A percentile compares a stretch with the other conserved stretches of the same genome.
phyloP scores from a whole-genome alignment of 2,797 vertebrate genomes.

The Nasua narica region DNA sequence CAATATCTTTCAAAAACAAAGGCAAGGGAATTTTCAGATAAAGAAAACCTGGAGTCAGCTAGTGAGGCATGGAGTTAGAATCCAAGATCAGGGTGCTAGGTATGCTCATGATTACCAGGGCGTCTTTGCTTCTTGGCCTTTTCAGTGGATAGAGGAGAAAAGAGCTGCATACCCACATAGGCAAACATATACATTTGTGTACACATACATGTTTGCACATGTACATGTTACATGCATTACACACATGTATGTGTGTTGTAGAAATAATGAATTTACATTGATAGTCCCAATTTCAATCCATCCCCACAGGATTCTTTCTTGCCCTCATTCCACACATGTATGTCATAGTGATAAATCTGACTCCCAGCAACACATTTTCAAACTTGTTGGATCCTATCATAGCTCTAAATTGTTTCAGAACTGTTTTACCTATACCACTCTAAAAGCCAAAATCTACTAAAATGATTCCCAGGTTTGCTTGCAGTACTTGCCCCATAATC shows the following conservation, averaged over 20 bases:
- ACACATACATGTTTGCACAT: neutral
- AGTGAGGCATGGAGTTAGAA: neutral
- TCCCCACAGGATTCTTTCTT: neutral
- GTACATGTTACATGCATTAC: neutral
- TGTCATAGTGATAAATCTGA: neutral
- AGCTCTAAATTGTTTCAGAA: neutral
- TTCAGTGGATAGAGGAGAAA: neutral
- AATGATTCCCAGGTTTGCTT: neutral
- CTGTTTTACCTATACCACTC: neutral
- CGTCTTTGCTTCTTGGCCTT: neutral
- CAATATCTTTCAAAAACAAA: neutral
- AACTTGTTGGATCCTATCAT: neutral
- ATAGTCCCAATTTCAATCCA: neutral
- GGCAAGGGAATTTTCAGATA: neutral
- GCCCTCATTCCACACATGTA: neutral
- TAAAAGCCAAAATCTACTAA: neutral
- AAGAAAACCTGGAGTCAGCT: neutral
- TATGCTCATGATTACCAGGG: neutral
- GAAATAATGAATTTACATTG: neutral
- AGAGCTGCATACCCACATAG: neutral
- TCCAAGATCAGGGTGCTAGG: neutral
- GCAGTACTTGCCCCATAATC: neutral
- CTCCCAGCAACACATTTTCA: neutral
- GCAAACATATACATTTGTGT: neutral
- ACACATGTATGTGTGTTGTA: neutral